Evolutionary conservation across 2,888 invertebrate species (phyloP), one percentile per base, ranked within the genome.

Genomic region (Alsophila aescularia): DNA sequence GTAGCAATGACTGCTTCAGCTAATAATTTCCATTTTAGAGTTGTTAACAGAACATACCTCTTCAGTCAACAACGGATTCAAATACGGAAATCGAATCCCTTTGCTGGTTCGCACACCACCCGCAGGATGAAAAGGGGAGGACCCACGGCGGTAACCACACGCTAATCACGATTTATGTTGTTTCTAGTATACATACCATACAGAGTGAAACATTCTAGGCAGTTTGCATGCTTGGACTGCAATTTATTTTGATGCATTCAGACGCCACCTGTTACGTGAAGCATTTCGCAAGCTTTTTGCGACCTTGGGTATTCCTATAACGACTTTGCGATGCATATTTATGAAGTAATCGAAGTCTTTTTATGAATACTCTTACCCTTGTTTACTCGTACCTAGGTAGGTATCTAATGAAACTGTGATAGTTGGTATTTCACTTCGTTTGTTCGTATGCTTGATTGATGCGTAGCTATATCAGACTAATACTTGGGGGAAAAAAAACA

Each of bases 341-440:
- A 53, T 16, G 15, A 27, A 13, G 7, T 15, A 12, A 15, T 10
- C 18, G 49, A 10, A 29, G 39, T 32, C 27, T 40, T 48, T 41
- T 44, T 36, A 37, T n/a, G 41, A 41, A 48, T 44, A 21, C 8
- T 31, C 31, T 14, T 45, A 40, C n/a, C 36, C 37, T 49, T 43
- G 31, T 50, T 51, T 54, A 32, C 18, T 43, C 21, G 36, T 15
- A 9, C 27, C n/a, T 13, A 13, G 31, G 5, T 2, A 13, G 12
- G 9, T 41, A 40, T 15, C 36, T 0, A 36, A n/a, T 58, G 50
- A 66, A 75, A 73, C 84, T 85, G 85, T 85, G 85, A 85, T 85
- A 81, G 72, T 71, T 71, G 60, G 54, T 64, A 69, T 65, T 71
- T 50, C 51, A 62, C 21, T 56, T 8, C 29, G n/a, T 49, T 43